Evolutionary conservation across 92 coral and sea anemone species (phyloP).

Genomic region (Pocillopora meandrina): DNA sequence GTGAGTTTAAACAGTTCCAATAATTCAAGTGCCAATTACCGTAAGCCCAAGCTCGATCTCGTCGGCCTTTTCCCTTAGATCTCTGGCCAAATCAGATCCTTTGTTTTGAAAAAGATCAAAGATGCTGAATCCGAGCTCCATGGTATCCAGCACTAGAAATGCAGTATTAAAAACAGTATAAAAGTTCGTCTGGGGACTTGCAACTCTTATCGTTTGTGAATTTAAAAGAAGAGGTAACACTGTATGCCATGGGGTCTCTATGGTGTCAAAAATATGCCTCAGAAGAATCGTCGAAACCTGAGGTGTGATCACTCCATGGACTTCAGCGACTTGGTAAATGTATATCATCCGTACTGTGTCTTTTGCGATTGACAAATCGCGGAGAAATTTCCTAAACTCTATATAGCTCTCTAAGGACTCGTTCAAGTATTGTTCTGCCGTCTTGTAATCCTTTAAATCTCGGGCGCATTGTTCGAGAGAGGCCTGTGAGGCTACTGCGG

Average conservation of each 20-base stretch:
- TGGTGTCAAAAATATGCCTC: not conserved
- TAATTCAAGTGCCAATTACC: too few species aligned
- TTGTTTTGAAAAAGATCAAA: not conserved
- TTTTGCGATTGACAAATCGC: too few species aligned
- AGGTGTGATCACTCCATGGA: too few species aligned
- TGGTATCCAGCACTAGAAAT: not conserved
- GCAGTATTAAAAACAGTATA: not conserved
- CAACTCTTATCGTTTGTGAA: not conserved
- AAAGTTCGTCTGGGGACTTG: not conserved
- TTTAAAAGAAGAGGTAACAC: not conserved
- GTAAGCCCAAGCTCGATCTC: not conserved
- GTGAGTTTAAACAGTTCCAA: too few species aligned
- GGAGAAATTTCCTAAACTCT: too few species aligned
- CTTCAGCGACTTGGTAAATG: too few species aligned
- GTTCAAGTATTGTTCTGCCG: too few species aligned
- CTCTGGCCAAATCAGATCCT: not conserved
- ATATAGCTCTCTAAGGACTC: too few species aligned
- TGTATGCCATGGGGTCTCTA: not conserved
- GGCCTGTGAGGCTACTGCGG: not conserved
- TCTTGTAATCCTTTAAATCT: not conserved
- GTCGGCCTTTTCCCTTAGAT: not conserved
- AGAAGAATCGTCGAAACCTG: too few species aligned
- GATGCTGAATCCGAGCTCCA: not conserved
- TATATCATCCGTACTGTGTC: too few species aligned
- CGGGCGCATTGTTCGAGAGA: not conserved